phyloP scores from a whole-genome alignment of 2,113 vertebrate genomes.

The Climacteris rufus region DNA sequence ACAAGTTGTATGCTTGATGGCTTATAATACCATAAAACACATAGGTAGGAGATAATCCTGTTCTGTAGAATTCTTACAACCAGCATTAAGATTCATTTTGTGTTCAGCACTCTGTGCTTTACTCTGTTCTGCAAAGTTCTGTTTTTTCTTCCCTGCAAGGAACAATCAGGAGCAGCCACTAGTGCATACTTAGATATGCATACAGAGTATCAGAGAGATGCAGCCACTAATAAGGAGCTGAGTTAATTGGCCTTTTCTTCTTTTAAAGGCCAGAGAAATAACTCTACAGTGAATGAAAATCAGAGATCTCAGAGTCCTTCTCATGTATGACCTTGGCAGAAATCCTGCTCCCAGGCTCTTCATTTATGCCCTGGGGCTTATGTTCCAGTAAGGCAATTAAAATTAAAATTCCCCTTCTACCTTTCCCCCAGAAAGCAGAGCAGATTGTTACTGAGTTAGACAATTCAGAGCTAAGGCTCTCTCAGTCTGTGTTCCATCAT shows the following conservation, averaged over 20 bases:
- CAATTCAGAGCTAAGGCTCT: not conserved
- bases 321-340: not conserved
- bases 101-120: not conserved
- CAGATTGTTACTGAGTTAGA: not conserved
- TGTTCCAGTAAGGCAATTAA: not conserved
- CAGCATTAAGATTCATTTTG: not conserved
- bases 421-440: not conserved
- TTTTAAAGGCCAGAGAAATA: not conserved
- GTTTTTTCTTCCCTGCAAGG: not conserved
- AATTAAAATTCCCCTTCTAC: not conserved
- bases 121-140: not conserved
- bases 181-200: not conserved
- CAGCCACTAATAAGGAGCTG: not conserved
- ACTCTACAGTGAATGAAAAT: not conserved
- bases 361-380: not conserved
- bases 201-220: not conserved
- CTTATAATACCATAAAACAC: not conserved
- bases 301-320: not conserved
- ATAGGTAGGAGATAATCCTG: not conserved
- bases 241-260: not conserved
- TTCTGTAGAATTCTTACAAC: not conserved
- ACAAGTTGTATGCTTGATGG: not conserved
- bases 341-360: not conserved
- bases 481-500: rapidly evolving
- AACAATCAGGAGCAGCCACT: not conserved